A percentile compares a stretch with the other conserved stretches of the same genome.
These are phyloP conservation scores for Gymnobelideus leadbeateri DNA, from an alignment of 2,113 vertebrate species.

Conservation along the genomic window DNA sequence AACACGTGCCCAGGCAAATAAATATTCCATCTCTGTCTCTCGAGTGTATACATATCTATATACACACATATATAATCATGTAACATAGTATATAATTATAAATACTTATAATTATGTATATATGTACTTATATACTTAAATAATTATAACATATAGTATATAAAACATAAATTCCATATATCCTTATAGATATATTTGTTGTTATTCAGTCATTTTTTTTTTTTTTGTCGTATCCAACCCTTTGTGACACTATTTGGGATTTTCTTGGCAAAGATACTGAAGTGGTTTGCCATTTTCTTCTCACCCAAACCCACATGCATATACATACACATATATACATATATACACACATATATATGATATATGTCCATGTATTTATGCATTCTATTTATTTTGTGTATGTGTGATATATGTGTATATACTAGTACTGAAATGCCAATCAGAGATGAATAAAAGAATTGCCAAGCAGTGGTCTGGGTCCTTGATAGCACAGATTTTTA, in stretches of 20 bases:
- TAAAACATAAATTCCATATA: neutral
- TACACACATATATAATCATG: too few relatives aligned
- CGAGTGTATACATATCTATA: too few relatives aligned
- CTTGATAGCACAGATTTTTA: neutral
- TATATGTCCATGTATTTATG: neutral
- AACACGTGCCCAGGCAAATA: too few relatives aligned
- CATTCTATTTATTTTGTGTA: neutral
- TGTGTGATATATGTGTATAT: neutral
- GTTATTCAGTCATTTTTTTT: neutral
- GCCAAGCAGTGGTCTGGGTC: neutral
- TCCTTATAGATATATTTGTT: neutral
- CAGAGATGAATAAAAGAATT: neutral
- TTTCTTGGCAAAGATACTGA: neutral
- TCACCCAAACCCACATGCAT: neutral
- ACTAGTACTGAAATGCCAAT: neutral
- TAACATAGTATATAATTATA: too few relatives aligned
- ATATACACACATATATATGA: neutral
- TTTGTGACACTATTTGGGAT: neutral
- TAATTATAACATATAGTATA: too few relatives aligned
- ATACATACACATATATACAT: neutral
- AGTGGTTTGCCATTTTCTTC: neutral
- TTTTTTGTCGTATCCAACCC: neutral
- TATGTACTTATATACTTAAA: too few relatives aligned
- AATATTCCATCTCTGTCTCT: too few relatives aligned
- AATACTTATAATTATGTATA: too few relatives aligned